Evolutionary conservation across 2,888 invertebrate genomes (phyloP).

Genomic region (Rhingia rostrata): DNA sequence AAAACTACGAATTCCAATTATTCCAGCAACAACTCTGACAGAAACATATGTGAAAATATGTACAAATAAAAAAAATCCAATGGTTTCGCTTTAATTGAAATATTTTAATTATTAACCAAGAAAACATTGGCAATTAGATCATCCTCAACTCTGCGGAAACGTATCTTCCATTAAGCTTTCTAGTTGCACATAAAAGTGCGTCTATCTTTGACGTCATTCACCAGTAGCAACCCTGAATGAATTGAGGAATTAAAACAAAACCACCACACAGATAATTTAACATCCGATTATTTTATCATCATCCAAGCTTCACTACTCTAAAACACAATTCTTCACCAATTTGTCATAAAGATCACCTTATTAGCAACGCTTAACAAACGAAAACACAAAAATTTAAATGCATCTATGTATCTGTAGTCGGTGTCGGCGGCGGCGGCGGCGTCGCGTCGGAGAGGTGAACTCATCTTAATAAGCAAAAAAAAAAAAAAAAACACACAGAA

Average conservation of each 20-base stretch:
- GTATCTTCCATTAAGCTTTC: background rate
- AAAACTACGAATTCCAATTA: too few relatives aligned
- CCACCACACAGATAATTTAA: background rate
- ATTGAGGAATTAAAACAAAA: background rate
- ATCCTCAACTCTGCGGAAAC: background rate
- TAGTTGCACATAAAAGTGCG: background rate
- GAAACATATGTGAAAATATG: too few relatives aligned
- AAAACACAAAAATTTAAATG: slow-evolving; percentile 30
- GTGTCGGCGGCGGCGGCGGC: slow-evolving; percentile 6
- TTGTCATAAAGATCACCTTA: slow-evolving; percentile 58
- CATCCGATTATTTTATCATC: background rate
- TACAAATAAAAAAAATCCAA: too few relatives aligned
- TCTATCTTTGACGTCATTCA: slow-evolving; percentile 12
- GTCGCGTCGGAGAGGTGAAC: slow-evolving; percentile 52
- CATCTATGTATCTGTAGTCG: slow-evolving; percentile 10
- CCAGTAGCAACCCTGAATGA: slow-evolving; percentile 6
- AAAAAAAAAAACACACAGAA: slow-evolving; percentile 36
- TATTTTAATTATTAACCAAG: too few relatives aligned
- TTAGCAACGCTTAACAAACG: slow-evolving; percentile 11
- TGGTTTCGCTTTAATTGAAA: too few relatives aligned
- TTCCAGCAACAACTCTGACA: too few relatives aligned
- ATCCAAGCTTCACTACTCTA: background rate
- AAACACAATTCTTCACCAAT: slow-evolving; percentile 33
- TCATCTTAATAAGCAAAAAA: slow-evolving; percentile 57
- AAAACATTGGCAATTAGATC: too few relatives aligned